Evolutionary conservation across 2,797 vertebrate species (phyloP), one percentile per base, ranked within the genome.

Genomic region (Xiphorhynchus erythropygius): DNA sequence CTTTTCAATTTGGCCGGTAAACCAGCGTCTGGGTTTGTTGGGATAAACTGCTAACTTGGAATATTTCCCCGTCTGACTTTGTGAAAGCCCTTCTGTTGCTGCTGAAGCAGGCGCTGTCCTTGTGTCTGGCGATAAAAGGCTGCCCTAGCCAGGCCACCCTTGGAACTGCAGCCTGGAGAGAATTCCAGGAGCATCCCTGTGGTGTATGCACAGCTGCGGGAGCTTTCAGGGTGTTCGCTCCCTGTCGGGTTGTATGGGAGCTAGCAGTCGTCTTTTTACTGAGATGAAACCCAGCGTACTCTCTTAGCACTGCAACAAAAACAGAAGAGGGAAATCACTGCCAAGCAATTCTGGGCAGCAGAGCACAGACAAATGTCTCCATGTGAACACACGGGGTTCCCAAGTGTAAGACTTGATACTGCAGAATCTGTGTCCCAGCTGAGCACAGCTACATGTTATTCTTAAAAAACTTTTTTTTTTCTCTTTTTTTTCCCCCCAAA

Each of bases 41-140:
- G 84, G 77, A 55, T 84, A 59, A 76, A 78, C 44, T 68, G 50
- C 84, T 84, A 27, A 35, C 46, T 84, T 88, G 87, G 83, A 88
- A 8, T 67, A 53, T 71, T 90, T 83, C 84, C 74, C 41, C 1
- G 3, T 23, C 32, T 50, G 65, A 19, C 37, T 56, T 15, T n/a
- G 33, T 94, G 78, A 93, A 85, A 94, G 87, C 77, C 68, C 64
- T 89, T 96, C 85, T 90, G 87, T 91, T 79, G 52, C 67, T 68
- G 59, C 59, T 30, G 84, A 9, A 42, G 59, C 64, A 1, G 28
- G 28, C 2, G 9, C 42, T 46, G 28, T 25, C 42, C 13, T 6
- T 16, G 47, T 49, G 65, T 82, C 56, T 6, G 2, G 17, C 19
- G 76, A n/a, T 82, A 8, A 59, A 39, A 81, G 46, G 52, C 79